These are phyloP conservation scores for Callitettix versicolor DNA, from an alignment of 1,140 invertebrate genomes.

Conservation along the genomic window DNA sequence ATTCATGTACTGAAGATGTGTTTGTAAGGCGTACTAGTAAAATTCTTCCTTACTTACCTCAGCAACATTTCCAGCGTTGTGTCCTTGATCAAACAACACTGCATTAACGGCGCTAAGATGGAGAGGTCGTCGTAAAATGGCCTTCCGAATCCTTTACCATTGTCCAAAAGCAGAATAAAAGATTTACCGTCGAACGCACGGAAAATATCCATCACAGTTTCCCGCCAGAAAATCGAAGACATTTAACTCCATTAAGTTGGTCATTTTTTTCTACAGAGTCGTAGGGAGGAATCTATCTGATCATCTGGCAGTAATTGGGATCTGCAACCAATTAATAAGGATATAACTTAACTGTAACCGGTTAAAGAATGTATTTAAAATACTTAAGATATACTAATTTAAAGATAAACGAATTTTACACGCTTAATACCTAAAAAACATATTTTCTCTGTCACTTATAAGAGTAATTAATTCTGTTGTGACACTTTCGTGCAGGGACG, in stretches of 20 bases:
- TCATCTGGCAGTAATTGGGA: slow-evolving; percentile 83
- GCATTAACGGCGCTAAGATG: slow-evolving; percentile 84
- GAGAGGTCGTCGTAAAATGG: slow-evolving; percentile 85
- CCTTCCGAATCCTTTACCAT: slow-evolving; percentile 87
- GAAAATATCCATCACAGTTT: slow-evolving; percentile 95
- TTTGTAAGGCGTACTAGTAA: too few relatives aligned
- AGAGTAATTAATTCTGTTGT: too few relatives aligned
- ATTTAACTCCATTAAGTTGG: slow-evolving; percentile 89
- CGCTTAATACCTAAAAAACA: too few relatives aligned
- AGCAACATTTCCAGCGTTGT: slow-evolving; percentile 62
- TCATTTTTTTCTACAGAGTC: slow-evolving; percentile 78
- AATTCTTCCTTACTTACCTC: slow-evolving; percentile 40
- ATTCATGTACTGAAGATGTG: too few relatives aligned
- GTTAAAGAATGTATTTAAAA: too few relatives aligned
- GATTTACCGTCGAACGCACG: slow-evolving; percentile 87
- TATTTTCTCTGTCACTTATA: too few relatives aligned
- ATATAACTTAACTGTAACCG: too few relatives aligned
- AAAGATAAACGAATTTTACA: too few relatives aligned
- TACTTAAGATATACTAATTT: too few relatives aligned
- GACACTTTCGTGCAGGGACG: too few relatives aligned
- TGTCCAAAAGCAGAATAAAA: slow-evolving; percentile 85
- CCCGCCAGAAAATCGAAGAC: slow-evolving; percentile 87
- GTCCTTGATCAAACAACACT: slow-evolving; percentile 77
- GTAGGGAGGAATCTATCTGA: slow-evolving; percentile 81
- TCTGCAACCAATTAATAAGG: too few relatives aligned